Evolutionary conservation across 1,140 invertebrate species (phyloP), one percentile per base, ranked within the genome.

Genomic region (Antheraea mylitta): DNA sequence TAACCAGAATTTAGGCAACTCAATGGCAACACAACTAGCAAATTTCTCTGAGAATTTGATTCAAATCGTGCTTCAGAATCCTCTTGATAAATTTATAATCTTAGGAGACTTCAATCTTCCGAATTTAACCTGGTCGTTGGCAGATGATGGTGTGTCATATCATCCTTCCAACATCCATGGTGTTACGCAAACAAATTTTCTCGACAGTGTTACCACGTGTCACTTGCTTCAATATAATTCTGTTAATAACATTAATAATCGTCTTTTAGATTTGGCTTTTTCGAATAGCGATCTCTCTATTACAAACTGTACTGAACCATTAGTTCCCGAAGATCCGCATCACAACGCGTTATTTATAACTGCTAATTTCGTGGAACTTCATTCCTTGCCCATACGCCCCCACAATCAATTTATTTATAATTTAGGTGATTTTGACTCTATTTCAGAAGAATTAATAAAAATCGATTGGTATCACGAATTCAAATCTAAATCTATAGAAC

Each of bases 141-240:
- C 37, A 3, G 60, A 63, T 68, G 67, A 68, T 30, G 59, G 60
- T 30, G 16, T 62, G 8, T 68, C 69, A 13, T 62, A 37, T 22
- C 13, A 62, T n/a, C 64, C 64, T 18, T 18, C 19, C 16, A 66
- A 62, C 9, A n/a, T 66, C n/a, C 19, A 63, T n/a, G 38, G 38
- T 42, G 7, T 9, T 42, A 11, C 11, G 7, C 38, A 42, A 42
- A 42, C 7, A 42, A 42, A 64, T 11, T 59, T 71, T 11, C 18
- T 71, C 64, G 65, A 67, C 16, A 71, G 63, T 63, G 2, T 71
- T 7, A 64, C 63, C 64, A 58, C 36, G 11, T 66, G 42, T 66
- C 18, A 48, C 18, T 19, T 66, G 10, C 53, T 6, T 6, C 59
- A 61, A 61, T 61, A 61, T 11, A 61, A 61, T 13, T 19, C 18